Conservation (phyloP, 1,140 invertebrate species). For the Aphidius gifuensis region DNA sequence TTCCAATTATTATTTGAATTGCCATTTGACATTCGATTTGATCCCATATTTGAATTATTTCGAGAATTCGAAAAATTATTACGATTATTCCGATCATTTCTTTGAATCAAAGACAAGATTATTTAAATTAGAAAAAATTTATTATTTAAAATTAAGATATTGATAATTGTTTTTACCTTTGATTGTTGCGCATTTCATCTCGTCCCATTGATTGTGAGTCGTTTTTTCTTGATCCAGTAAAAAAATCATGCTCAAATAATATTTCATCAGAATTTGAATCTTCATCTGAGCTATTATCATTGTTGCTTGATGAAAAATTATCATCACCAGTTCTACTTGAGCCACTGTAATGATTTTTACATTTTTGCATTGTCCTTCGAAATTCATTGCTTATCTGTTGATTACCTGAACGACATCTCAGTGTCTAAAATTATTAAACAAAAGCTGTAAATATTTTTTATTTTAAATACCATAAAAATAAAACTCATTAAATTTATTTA, state of each 20-base stretch:
- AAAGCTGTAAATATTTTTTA: neutral
- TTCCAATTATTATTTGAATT: slow-evolving; percentile 19
- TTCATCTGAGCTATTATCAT: slow-evolving; percentile 30
- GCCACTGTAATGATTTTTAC: slow-evolving; percentile 32
- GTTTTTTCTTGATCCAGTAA: slow-evolving; percentile 26
- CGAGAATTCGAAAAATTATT: too few relatives aligned
- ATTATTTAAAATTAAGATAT: neutral
- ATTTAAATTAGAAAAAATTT: neutral
- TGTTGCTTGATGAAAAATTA: slow-evolving; percentile 26
- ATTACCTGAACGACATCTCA: slow-evolving; percentile 44
- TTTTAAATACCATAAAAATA: too few relatives aligned
- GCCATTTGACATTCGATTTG: too few relatives aligned
- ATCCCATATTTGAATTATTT: neutral
- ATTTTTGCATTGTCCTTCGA: slow-evolving; percentile 41
- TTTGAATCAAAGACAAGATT: too few relatives aligned
- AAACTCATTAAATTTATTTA: neutral
- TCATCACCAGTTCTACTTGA: slow-evolving; percentile 22
- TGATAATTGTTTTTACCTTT: neutral
- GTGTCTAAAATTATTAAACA: slow-evolving; percentile 32
- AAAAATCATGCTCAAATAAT: slow-evolving; percentile 37
- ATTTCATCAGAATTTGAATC: slow-evolving; percentile 35
- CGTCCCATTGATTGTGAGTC: neutral
- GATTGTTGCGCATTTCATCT: slow-evolving; percentile 8
- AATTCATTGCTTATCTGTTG: slow-evolving; percentile 41
- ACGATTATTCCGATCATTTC: too few relatives aligned